Base-by-base conservation (phyloP, 37 sponge, comb jelly and placozoan species). In the Eunapius fragilis region DNA sequence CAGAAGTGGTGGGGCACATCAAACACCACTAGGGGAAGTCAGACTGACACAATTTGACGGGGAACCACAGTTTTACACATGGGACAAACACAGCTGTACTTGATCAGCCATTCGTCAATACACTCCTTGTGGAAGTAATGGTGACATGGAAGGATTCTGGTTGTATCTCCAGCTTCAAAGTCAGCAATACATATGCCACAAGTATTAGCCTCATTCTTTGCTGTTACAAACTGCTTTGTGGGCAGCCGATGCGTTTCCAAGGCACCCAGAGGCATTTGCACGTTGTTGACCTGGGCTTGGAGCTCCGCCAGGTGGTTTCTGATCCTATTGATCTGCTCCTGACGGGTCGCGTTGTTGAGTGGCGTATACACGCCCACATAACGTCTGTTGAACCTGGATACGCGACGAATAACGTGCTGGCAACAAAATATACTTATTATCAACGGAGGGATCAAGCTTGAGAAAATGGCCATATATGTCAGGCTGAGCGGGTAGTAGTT, bases 171-270 rank as follows among this genome's bases (percentile, higher is more conserved):
- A 13, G 49, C 70, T 30, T 83, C 25, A 31, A 88, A 91, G n/a
- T 91, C 88, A 3, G 87, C 92, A 30, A 91, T 85, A 84, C 92
- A 91, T 17, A 91, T 87, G 2, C 70, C 88, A 87, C 92, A 91
- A 25, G 71, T 71, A 7, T 75, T 77, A 19, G 75, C 30, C 31
- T 86, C 79, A 0, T 34, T 11, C 6, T 31, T 34, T 25, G 36
- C 24, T 23, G 4, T 2, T 17, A 22, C 22, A 38, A 75, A 90
- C 38, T 70, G 37, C 32, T 67, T 34, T 12, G 28, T 77, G 36
- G 86, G 91, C 25, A 90, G 78, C 27, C 37, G 28, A 22, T 70
- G 30, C 3, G 82, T 90, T 25, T 45, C 76, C 25, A 45, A 72
- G 23, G 37, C 71, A 26, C 91, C 91, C 12, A 90, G 79, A 2